Percentiles rank a stretch among this genome's conserved stretches.
These are phyloP conservation scores for Tenthredo amoena DNA, from an alignment of 2,888 invertebrate species.

Conservation along the genomic window DNA sequence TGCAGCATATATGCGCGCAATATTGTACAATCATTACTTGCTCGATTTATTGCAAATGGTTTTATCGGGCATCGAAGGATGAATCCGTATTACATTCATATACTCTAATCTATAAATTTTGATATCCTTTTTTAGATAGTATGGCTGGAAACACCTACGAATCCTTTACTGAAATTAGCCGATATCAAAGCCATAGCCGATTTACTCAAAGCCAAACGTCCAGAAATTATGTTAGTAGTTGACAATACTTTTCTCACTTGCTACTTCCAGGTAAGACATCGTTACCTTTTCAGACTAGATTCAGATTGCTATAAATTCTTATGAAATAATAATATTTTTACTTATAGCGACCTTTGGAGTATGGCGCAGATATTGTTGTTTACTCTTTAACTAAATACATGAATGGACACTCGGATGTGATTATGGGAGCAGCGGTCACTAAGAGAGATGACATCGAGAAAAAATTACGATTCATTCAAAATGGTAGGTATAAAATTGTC, in stretches of 20 bases:
- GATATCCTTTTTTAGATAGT: slow-evolving; percentile 83
- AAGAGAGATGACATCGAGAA: slow-evolving; percentile 86
- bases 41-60: not conserved
- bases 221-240: slow-evolving; percentile 87
- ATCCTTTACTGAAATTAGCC: slow-evolving; percentile 93
- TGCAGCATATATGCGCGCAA: not conserved
- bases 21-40: not conserved
- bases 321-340: slow-evolving; percentile 16
- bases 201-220: slow-evolving; percentile 79
- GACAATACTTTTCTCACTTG: slow-evolving; percentile 97
- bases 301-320: not conserved
- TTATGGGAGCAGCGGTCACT: slow-evolving; percentile 95
- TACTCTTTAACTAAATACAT: slow-evolving; percentile 98
- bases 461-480: slow-evolving; percentile 91
- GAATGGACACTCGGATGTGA: slow-evolving; percentile 98
- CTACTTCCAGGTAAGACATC: slow-evolving; percentile 85
- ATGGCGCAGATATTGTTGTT: slow-evolving; percentile 94
- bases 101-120: slow-evolving; percentile 15
- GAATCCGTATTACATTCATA: not conserved
- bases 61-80: not conserved
- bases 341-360: slow-evolving; percentile 88
- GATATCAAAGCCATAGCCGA: slow-evolving; percentile 89
- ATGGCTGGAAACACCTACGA: slow-evolving; percentile 98
- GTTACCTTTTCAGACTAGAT: not conserved
- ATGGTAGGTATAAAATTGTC: slow-evolving; percentile 81